Percentiles rank a stretch among this genome's conserved stretches.
Evolutionary conservation across 2,888 invertebrate genomes (phyloP).

Genomic region (Drosophila affinis): DNA sequence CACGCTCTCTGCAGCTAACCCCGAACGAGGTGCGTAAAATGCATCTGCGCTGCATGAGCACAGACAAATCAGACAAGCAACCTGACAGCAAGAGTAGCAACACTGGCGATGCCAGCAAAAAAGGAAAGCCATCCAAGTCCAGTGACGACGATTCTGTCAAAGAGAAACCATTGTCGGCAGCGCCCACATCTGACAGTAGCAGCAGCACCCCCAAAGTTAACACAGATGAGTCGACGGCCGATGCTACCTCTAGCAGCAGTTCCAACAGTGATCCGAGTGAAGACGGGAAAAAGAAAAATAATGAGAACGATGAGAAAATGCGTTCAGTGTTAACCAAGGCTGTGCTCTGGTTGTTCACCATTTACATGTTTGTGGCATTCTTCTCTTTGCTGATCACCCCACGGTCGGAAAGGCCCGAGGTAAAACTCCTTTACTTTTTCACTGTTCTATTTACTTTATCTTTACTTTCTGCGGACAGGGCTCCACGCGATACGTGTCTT

Average conservation of each 20-base stretch:
- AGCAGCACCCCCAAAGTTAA: slow-evolving; percentile 1
- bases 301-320: slow-evolving; percentile 89
- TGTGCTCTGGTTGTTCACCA: slow-evolving; percentile 91
- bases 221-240: neutral
- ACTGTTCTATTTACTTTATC: neutral
- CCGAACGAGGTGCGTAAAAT: slow-evolving; percentile 70
- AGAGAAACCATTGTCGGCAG: neutral
- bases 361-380: slow-evolving; percentile 89
- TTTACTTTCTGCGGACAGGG: slow-evolving; percentile 52
- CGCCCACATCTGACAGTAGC: slow-evolving; percentile 8
- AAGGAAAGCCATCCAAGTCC: slow-evolving; percentile 3
- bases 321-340: slow-evolving; percentile 90
- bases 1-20: slow-evolving; percentile 76
- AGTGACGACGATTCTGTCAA: slow-evolving; percentile 4
- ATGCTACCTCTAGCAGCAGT: slow-evolving; percentile 20
- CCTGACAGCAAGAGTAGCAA: slow-evolving; percentile 6
- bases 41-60: slow-evolving; percentile 62
- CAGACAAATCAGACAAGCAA: neutral
- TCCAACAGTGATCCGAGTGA: slow-evolving; percentile 27
- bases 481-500: slow-evolving; percentile 90
- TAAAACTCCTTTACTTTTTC: slow-evolving; percentile 70
- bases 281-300: slow-evolving; percentile 84
- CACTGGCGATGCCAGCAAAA: slow-evolving; percentile 10
- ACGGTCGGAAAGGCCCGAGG: slow-evolving; percentile 89
- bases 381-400: slow-evolving; percentile 89